A percentile compares a stretch with the other conserved stretches of the same genome.
phyloP scores from a whole-genome alignment of 2,797 vertebrate species.

The Sebastolobus altivelis region DNA sequence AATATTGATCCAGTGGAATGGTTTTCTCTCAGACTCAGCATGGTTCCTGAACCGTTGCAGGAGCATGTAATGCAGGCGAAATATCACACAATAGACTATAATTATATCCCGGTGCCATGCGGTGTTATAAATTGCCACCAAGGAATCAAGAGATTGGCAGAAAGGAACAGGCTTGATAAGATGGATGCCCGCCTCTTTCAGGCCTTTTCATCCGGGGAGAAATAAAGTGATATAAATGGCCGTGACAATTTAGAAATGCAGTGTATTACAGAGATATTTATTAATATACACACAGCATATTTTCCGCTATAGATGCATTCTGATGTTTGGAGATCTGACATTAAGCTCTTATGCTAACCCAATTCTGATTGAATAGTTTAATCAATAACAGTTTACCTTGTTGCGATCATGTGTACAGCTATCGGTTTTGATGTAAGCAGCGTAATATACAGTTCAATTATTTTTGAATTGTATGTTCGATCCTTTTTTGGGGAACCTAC shows the following conservation, averaged over 20 bases:
- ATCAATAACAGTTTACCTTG: constrained; percentile 44
- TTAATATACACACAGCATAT: constrained; percentile 12
- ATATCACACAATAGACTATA: constrained; percentile 73
- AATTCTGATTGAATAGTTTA: constrained; percentile 27
- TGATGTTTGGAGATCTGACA: constrained; percentile 26
- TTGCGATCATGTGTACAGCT: constrained; percentile 16
- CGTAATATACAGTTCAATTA: not conserved
- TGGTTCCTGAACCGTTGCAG: constrained; percentile 63
- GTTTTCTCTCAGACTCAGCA: constrained; percentile 70
- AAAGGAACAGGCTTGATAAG: constrained; percentile 56
- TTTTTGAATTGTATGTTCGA: not conserved
- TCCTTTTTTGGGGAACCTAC: not conserved
- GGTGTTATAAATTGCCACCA: constrained; percentile 61
- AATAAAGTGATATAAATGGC: constrained; percentile 49
- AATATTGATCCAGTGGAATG: constrained; percentile 78
- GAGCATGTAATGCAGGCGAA: constrained; percentile 74
- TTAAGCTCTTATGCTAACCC: constrained; percentile 20
- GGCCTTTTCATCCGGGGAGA: constrained; percentile 44
- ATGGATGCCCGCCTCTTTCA: constrained; percentile 42
- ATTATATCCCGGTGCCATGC: constrained; percentile 68
- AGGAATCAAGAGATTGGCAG: constrained; percentile 61
- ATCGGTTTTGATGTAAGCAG: constrained; percentile 13
- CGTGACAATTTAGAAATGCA: constrained; percentile 24
- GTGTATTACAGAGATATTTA: constrained; percentile 15
- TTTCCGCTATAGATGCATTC: not conserved